Conservation (phyloP, 2,888 invertebrate genomes). For the Malacosoma neustria region DNA sequence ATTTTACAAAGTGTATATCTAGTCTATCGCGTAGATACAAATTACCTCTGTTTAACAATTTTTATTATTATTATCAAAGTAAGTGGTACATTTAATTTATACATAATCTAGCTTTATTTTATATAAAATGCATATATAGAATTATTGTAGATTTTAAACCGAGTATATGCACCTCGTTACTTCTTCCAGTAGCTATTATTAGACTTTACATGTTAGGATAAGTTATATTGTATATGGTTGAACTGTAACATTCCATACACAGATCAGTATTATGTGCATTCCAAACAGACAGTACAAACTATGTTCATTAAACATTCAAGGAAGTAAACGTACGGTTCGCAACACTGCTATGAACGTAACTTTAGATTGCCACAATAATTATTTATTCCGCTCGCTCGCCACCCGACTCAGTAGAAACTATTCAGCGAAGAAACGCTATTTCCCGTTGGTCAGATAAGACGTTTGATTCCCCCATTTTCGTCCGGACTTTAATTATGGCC, state of each 20-base stretch:
- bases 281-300: constrained; percentile 29
- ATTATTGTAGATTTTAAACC: too few relatives aligned
- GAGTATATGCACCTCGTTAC: too few relatives aligned
- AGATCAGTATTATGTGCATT: not conserved
- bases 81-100: too few relatives aligned
- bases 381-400: constrained; percentile 73
- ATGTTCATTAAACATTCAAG: constrained; percentile 52
- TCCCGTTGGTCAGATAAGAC: constrained; percentile 71
- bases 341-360: constrained; percentile 42
- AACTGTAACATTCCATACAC: constrained; percentile 14
- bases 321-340: constrained; percentile 30
- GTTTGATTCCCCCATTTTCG: constrained; percentile 71
- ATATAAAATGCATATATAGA: too few relatives aligned
- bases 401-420: constrained; percentile 56
- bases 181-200: too few relatives aligned
- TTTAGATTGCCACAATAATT: constrained; percentile 68
- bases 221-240: too few relatives aligned
- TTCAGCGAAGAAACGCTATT: constrained; percentile 71
- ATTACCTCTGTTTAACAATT: too few relatives aligned
- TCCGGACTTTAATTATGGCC: constrained; percentile 71
- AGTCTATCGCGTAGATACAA: too few relatives aligned
- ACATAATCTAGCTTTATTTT: too few relatives aligned
- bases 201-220: too few relatives aligned
- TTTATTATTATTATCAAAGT: too few relatives aligned
- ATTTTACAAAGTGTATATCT: too few relatives aligned